Conservation (phyloP, 92 coral and sea anemone genomes). For the Actinernus sp. region DNA sequence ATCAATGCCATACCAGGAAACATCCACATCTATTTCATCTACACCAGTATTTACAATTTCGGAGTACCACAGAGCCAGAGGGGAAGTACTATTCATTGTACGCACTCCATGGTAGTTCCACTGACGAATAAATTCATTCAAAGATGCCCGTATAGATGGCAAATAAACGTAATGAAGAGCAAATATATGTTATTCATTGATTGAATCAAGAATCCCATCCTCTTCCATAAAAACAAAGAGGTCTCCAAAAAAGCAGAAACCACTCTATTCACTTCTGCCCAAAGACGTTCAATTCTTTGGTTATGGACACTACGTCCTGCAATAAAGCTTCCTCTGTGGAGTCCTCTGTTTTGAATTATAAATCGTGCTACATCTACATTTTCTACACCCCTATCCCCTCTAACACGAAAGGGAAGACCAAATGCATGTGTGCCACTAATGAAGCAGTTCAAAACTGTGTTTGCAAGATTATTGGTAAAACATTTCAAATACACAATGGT, state of each 20-base stretch:
- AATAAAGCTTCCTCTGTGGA: constrained; percentile 66
- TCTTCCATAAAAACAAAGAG: constrained; percentile 63
- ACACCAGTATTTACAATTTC: constrained; percentile 41
- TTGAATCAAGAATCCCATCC: constrained; percentile 38
- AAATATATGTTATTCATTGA: constrained; percentile 55
- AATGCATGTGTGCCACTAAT: too few relatives aligned
- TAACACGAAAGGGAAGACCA: too few relatives aligned
- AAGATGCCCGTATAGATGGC: constrained; percentile 64
- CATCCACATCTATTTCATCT: too few relatives aligned
- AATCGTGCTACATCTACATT: too few relatives aligned
- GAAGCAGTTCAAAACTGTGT: constrained; percentile 28
- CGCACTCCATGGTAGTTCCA: constrained; percentile 65
- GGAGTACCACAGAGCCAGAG: constrained; percentile 48
- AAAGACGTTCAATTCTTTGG: too few relatives aligned
- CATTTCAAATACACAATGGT: constrained; percentile 48
- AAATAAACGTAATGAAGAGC: too few relatives aligned
- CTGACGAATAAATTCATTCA: constrained; percentile 35
- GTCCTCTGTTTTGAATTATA: constrained; percentile 55
- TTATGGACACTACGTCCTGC: constrained; percentile 67
- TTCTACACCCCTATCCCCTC: too few relatives aligned
- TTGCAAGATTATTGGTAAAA: constrained; percentile 58
- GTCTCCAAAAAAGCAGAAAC: constrained; percentile 54
- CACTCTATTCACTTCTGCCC: too few relatives aligned
- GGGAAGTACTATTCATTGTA: constrained; percentile 52
- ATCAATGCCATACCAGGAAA: too few relatives aligned